phyloP scores from a whole-genome alignment of 2,888 invertebrate genomes.

The Lordiphosa andalusiaca region DNA sequence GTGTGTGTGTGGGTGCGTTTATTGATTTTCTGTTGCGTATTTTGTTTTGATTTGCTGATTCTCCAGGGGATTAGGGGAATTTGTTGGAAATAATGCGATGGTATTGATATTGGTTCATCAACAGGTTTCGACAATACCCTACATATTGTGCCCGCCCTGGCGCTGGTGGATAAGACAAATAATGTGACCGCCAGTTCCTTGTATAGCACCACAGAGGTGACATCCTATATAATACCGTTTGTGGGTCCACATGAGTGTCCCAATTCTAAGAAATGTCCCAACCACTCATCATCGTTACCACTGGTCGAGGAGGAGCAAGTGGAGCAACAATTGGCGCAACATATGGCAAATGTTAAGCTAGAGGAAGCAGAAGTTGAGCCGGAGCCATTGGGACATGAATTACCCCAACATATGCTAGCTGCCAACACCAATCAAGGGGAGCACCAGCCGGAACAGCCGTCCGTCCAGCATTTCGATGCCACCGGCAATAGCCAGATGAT shows the following conservation, averaged over 20 bases:
- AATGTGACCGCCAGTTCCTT: conserved; percentile 62
- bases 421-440: conserved; percentile 11
- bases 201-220: conserved; percentile 78
- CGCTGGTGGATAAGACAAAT: conserved; percentile 76
- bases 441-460: conserved; percentile 2
- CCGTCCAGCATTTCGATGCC: conserved; percentile 46
- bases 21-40: conserved; percentile 63
- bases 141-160: conserved; percentile 79
- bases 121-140: conserved; percentile 80
- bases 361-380: conserved; percentile 51
- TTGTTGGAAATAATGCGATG: no score
- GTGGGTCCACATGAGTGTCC: conserved; percentile 80
- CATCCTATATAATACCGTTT: conserved; percentile 80
- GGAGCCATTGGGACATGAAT: conserved; percentile 72
- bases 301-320: conserved; percentile 16
- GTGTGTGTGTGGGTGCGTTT: conserved; percentile 37
- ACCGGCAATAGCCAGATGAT: conserved; percentile 75
- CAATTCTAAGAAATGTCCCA: conserved; percentile 80
- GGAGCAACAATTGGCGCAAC: conserved; percentile 30
- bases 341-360: conserved; percentile 32
- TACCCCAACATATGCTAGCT: conserved; percentile 76
- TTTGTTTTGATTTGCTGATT: conserved; percentile 63
- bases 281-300: conserved; percentile 54
- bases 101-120: conserved; percentile 35
- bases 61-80: conserved; percentile 10